phyloP scores from a whole-genome alignment of 2,888 invertebrate genomes.

The Drosophila subsilvestris region DNA sequence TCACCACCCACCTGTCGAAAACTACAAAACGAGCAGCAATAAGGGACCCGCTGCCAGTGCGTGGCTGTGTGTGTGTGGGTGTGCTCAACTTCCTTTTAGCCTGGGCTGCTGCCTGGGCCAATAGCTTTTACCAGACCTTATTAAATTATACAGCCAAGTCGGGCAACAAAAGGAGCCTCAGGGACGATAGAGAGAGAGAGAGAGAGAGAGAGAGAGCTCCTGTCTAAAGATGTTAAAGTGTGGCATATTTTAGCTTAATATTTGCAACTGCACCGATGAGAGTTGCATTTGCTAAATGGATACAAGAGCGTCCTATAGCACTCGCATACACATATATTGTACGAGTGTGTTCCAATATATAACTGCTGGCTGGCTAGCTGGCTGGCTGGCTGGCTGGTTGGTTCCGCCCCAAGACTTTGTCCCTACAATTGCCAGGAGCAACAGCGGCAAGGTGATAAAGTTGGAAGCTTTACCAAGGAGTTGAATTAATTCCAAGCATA shows the following conservation, averaged over 20 bases:
- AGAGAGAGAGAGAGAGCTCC: conserved; percentile 16
- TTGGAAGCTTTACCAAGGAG: conserved; percentile 45
- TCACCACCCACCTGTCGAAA: conserved; percentile 62
- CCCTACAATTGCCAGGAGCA: conserved; percentile 42
- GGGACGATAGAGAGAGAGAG: conserved; percentile 6
- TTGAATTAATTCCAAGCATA: conserved; percentile 68
- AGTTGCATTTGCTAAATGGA: conserved; percentile 48
- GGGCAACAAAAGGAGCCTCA: conserved; percentile 43
- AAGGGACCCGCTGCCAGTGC: conserved; percentile 16
- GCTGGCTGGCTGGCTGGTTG: too few relatives aligned
- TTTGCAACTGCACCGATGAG: conserved; percentile 59
- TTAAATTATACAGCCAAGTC: conserved; percentile 67
- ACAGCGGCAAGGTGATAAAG: conserved; percentile 68
- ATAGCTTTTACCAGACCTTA: conserved; percentile 66
- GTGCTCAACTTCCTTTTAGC: conserved; percentile 41
- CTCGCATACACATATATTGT: conserved; percentile 5
- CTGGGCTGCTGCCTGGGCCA: conserved; percentile 41
- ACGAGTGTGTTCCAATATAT: background rate
- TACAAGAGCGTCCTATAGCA: conserved; percentile 16
- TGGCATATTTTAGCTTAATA: conserved; percentile 73
- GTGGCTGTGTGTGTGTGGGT: conserved; percentile 19
- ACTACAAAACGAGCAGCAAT: conserved; percentile 68
- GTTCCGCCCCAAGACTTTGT: conserved; percentile 41
- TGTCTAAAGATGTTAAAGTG: conserved; percentile 60
- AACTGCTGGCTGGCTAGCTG: background rate